These are phyloP conservation scores for Zaprionus lineosus DNA, from an alignment of 2,888 invertebrate genomes.

Conservation along the genomic window DNA sequence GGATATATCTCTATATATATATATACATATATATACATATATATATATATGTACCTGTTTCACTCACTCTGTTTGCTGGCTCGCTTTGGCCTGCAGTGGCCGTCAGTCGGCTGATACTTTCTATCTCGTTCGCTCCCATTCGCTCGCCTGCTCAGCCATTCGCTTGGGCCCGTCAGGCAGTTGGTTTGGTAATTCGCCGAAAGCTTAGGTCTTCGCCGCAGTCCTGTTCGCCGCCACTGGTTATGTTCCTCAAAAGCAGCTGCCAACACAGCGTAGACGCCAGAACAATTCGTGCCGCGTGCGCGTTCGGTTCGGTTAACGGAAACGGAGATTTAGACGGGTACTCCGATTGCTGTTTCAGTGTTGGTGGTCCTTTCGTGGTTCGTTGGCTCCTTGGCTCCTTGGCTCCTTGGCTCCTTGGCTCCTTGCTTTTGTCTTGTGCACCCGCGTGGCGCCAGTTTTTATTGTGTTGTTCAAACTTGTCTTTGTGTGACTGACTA, in stretches of 20 bases:
- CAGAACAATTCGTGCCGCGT: conserved; percentile 74
- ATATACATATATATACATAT: too few relatives aligned
- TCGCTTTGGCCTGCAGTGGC: neutral
- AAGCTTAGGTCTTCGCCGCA: conserved; percentile 53
- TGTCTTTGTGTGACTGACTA: neutral
- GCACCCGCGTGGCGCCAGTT: conserved; percentile 32
- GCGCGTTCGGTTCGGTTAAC: conserved; percentile 74
- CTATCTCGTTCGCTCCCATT: neutral
- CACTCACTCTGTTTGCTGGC: conserved; percentile 1
- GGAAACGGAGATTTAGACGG: conserved; percentile 17
- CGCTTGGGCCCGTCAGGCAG: conserved; percentile 19
- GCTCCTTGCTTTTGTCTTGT: conserved; percentile 7
- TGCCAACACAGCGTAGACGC: conserved; percentile 33
- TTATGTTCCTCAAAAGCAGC: conserved; percentile 58
- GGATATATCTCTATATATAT: too few relatives aligned
- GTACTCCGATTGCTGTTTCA: conserved; percentile 4
- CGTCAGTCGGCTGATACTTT: neutral
- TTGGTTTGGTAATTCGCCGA: conserved; percentile 57
- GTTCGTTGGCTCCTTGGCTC: neutral
- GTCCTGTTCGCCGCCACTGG: conserved; percentile 14
- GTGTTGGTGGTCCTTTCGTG: conserved; percentile 10
- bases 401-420: neutral
- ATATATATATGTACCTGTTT: too few relatives aligned
- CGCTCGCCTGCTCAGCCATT: neutral
- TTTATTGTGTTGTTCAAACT: neutral